Evolutionary conservation across 1,140 invertebrate species (phyloP).

Genomic region (Nephotettix cincticeps): DNA sequence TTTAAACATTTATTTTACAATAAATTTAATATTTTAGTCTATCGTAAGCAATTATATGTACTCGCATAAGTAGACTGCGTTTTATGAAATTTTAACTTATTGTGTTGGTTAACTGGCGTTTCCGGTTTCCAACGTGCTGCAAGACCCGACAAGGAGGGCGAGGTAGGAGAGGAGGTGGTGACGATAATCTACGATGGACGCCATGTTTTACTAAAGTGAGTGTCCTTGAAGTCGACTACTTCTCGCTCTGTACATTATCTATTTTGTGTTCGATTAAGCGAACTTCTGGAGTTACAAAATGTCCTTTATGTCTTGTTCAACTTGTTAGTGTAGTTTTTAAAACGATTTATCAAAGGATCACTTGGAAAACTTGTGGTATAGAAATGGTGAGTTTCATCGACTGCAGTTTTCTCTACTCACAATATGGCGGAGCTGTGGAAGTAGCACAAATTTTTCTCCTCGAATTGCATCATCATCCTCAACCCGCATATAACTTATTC

Average conservation of each 20-base stretch:
- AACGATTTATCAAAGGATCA: not conserved
- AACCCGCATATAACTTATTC: too few species aligned
- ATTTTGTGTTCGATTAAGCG: not conserved
- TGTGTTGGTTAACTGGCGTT: too few species aligned
- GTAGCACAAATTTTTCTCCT: not conserved
- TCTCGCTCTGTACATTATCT: not conserved
- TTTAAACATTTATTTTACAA: too few species aligned
- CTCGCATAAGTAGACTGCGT: too few species aligned
- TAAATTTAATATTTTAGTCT: too few species aligned
- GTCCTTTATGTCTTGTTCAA: not conserved
- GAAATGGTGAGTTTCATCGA: slow-evolving; percentile 55
- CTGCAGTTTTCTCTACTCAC: slow-evolving; percentile 39
- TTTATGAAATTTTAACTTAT: not conserved
- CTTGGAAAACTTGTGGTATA: slow-evolving; percentile 58
- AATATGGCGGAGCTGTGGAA: slow-evolving; percentile 52
- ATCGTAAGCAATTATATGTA: too few species aligned
- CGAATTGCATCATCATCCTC: not conserved
- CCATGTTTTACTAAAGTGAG: not conserved
- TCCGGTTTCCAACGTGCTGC: too few species aligned
- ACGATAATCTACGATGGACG: slow-evolving; percentile 15
- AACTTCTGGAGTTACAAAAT: slow-evolving; percentile 6
- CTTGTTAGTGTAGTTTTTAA: not conserved
- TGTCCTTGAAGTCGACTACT: not conserved
- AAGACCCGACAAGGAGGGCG: not conserved
- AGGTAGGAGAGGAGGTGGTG: not conserved